Percentiles rank a stretch among this genome's conserved stretches.
Conservation (phyloP, 2,888 invertebrate species). For the Diloba caeruleocephala region DNA sequence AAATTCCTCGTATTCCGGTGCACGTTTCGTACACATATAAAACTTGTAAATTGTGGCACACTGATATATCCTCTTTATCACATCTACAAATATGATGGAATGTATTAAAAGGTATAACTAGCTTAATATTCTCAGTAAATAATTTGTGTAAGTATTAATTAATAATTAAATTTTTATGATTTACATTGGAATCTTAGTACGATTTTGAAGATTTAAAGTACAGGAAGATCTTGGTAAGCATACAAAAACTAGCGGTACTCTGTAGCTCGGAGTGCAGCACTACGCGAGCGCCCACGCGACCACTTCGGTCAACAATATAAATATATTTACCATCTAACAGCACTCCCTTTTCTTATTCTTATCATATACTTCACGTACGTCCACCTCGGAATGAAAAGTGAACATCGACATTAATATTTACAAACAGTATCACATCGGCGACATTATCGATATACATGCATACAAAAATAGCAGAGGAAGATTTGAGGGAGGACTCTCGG, state of each 20-base stretch:
- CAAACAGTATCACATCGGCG: slow-evolving; percentile 34
- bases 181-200: slow-evolving; percentile 15
- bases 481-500: slow-evolving; percentile 24
- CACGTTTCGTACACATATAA: slow-evolving; percentile 34
- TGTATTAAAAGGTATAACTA: slow-evolving; percentile 26
- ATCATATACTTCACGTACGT: slow-evolving; percentile 67
- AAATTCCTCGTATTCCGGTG: slow-evolving; percentile 41
- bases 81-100: slow-evolving; percentile 51
- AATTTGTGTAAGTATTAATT: slow-evolving; percentile 20
- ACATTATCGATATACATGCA: slow-evolving; percentile 28
- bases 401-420: slow-evolving; percentile 37
- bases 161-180: slow-evolving; percentile 12
- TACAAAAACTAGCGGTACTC: slow-evolving; percentile 29
- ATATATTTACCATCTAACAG: slow-evolving; percentile 71
- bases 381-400: slow-evolving; percentile 72
- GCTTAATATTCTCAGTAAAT: slow-evolving; percentile 18
- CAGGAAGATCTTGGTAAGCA: slow-evolving; percentile 39
- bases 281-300: slow-evolving; percentile 12
- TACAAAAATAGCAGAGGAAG: slow-evolving; percentile 51
- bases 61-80: slow-evolving; percentile 24
- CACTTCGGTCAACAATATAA: slow-evolving; percentile 23
- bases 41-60: slow-evolving; percentile 50
- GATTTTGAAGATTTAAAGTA: slow-evolving; percentile 27
- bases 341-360: slow-evolving; percentile 68
- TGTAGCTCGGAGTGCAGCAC: slow-evolving; percentile 7